Evolutionary conservation across 37 sponge, comb jelly and placozoan genomes (phyloP).

Genomic region (Petrosia ficiformis): DNA sequence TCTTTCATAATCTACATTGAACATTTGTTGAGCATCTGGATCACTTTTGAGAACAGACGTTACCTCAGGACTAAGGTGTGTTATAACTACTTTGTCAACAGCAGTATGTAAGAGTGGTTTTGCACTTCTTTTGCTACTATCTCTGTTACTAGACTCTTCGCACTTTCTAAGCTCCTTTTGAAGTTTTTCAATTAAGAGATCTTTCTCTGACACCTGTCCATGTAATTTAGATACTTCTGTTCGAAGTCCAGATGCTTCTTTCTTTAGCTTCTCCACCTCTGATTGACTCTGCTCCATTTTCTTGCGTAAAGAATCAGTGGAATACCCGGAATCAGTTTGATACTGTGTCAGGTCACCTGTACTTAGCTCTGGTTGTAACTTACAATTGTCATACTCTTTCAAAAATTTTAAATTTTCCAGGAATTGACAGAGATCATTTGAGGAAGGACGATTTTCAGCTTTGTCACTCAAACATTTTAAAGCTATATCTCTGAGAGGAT

Average conservation of each 20-base stretch:
- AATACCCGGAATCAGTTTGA: too few relatives aligned
- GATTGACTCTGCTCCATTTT: neutral
- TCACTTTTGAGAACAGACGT: neutral
- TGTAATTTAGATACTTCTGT: neutral
- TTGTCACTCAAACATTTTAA: constrained; percentile 23
- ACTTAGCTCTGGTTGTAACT: neutral
- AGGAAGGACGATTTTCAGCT: constrained; percentile 5
- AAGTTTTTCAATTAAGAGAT: neutral
- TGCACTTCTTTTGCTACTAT: neutral
- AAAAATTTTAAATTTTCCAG: constrained; percentile 2
- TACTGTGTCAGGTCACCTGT: neutral
- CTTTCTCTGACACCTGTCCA: neutral
- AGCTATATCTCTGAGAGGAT: constrained; percentile 13
- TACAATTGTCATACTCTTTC: neutral
- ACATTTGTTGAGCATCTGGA: neutral
- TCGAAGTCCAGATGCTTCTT: neutral
- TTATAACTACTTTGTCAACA: too few relatives aligned
- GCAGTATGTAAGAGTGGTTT: neutral
- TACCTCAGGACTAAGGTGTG: constrained; percentile 5
- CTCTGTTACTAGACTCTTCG: neutral
- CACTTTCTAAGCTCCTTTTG: too few relatives aligned
- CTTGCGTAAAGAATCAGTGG: too few relatives aligned
- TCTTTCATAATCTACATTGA: neutral
- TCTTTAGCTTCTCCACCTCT: neutral
- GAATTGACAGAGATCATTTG: constrained; percentile 2